Conservation (phyloP, 2,888 invertebrate genomes). For the Tinea pellionella region DNA sequence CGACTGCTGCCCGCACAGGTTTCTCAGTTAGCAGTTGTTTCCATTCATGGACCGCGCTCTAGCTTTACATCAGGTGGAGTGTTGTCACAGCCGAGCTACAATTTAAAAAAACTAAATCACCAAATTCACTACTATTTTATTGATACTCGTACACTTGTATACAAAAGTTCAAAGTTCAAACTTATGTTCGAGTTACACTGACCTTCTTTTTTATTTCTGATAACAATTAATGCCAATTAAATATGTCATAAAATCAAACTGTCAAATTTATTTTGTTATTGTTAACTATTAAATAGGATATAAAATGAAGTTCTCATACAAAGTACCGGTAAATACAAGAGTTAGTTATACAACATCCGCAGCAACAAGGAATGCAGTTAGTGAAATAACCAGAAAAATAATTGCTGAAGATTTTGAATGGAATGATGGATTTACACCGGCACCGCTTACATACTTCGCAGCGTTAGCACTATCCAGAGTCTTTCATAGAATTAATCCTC, state of each 20-base stretch:
- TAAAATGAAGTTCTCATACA: slow-evolving; percentile 55
- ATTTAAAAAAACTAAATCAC: too few species aligned
- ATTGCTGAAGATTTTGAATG: slow-evolving; percentile 56
- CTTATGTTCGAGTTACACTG: too few species aligned
- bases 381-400: slow-evolving; percentile 40
- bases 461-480: slow-evolving; percentile 38
- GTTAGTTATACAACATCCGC: slow-evolving; percentile 38
- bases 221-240: not conserved
- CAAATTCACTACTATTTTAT: too few species aligned
- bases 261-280: not conserved
- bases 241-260: not conserved
- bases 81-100: too few species aligned
- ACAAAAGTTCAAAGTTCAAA: too few species aligned
- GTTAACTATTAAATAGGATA: slow-evolving; percentile 15
- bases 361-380: slow-evolving; percentile 32
- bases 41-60: too few species aligned
- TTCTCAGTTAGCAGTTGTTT: too few species aligned
- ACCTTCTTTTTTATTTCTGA: too few species aligned
- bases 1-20: too few species aligned
- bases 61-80: too few species aligned
- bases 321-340: slow-evolving; percentile 40
- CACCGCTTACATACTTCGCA: slow-evolving; percentile 46
- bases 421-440: slow-evolving; percentile 50
- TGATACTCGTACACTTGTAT: too few species aligned
- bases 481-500: slow-evolving; percentile 63